A percentile compares a stretch with the other conserved stretches of the same genome.
Conservation (phyloP, 2,113 vertebrate species). For the Neotoma lepida region DNA sequence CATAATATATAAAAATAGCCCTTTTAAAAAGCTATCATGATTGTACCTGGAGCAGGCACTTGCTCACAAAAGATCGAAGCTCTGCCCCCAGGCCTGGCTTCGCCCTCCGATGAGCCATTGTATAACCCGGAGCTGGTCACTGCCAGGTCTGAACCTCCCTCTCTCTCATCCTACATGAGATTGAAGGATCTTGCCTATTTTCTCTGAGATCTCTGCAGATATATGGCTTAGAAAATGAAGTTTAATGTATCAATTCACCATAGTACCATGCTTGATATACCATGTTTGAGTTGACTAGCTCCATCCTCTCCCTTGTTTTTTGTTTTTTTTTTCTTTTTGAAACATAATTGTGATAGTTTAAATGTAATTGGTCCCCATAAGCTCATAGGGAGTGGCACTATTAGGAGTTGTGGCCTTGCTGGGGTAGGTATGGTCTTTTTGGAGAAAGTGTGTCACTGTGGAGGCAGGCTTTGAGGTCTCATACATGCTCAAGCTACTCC, state of each 20-base stretch:
- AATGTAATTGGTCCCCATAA: too few species aligned
- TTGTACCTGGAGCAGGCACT: background rate
- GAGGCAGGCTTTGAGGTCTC: too few species aligned
- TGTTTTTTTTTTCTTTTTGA: background rate
- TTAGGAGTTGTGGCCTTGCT: too few species aligned
- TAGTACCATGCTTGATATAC: background rate
- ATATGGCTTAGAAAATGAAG: constrained; percentile 46
- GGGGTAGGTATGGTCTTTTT: too few species aligned
- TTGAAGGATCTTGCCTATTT: background rate
- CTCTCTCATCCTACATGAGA: background rate
- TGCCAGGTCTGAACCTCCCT: background rate
- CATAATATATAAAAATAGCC: background rate
- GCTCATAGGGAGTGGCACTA: too few species aligned
- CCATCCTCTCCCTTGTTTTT: background rate
- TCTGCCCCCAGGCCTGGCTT: background rate
- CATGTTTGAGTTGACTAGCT: background rate
- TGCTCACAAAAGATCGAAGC: background rate
- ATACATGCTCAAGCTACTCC: too few species aligned
- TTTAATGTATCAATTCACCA: background rate
- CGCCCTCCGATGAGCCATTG: background rate
- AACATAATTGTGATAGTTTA: background rate
- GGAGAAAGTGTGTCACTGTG: too few species aligned
- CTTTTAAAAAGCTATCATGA: background rate
- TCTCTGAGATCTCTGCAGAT: background rate
- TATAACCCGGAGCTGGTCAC: background rate